A percentile compares a stretch with the other conserved stretches of the same genome.
phyloP scores from a whole-genome alignment of 2,797 vertebrate species.

The Varecia variegata region DNA sequence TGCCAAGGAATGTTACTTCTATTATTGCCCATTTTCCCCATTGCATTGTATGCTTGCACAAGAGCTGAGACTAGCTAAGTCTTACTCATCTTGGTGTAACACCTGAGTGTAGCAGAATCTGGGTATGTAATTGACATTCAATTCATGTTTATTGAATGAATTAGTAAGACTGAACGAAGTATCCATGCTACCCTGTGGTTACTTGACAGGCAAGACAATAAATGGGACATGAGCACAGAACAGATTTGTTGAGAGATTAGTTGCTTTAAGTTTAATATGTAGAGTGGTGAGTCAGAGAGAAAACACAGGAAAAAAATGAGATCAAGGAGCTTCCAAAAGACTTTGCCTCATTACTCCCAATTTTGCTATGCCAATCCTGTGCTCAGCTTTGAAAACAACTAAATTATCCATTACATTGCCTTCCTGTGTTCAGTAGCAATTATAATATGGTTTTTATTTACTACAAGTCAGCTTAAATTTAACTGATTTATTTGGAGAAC shows the following conservation, averaged over 20 bases:
- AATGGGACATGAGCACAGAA: background rate
- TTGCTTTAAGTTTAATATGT: background rate
- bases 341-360: background rate
- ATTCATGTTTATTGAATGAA: background rate
- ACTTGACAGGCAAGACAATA: background rate
- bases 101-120: background rate
- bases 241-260: background rate
- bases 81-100: background rate
- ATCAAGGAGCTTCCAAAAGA: background rate
- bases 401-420: background rate
- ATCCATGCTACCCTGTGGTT: background rate
- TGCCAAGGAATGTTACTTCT: background rate
- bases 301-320: background rate
- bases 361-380: background rate
- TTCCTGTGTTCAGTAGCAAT: background rate
- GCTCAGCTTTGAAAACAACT: background rate
- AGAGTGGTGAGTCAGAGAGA: background rate
- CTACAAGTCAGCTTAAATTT: background rate
- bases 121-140: background rate
- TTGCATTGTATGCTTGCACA: background rate
- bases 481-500: background rate
- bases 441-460: background rate
- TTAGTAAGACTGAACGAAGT: background rate
- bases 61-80: background rate
- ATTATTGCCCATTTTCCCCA: background rate